Conservation (phyloP, 2,797 vertebrate species). For the Gila robusta region DNA sequence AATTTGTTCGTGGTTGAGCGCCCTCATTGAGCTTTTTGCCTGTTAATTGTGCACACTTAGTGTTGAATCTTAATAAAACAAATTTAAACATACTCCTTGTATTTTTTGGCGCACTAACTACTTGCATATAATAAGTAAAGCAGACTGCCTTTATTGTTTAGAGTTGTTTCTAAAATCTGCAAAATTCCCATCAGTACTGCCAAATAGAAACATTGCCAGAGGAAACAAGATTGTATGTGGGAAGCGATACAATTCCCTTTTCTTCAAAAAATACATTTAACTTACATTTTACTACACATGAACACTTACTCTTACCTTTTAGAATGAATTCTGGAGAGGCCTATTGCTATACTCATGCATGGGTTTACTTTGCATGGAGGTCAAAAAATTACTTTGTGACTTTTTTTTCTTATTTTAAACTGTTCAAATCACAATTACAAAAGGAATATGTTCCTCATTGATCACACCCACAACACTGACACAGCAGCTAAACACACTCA, state of each 20-base stretch:
- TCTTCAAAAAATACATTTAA: background rate
- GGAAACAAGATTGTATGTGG: background rate
- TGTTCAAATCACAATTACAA: background rate
- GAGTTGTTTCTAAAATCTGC: no score
- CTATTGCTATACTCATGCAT: background rate
- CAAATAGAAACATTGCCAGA: background rate
- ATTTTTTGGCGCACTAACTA: background rate
- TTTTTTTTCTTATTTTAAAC: background rate
- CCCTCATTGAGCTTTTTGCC: no score
- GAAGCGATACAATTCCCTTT: background rate
- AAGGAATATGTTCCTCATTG: background rate
- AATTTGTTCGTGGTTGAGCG: no score
- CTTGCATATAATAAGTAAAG: background rate
- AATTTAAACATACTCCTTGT: background rate
- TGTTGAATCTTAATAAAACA: background rate
- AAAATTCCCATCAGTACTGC: background rate
- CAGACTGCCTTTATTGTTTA: background rate
- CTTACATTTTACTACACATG: background rate
- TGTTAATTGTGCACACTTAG: no score
- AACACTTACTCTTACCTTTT: background rate
- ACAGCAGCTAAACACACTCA: background rate
- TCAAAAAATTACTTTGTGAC: background rate
- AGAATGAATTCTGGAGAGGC: background rate
- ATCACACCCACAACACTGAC: background rate
- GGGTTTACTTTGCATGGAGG: background rate